A percentile compares a stretch with the other conserved stretches of the same genome.
Evolutionary conservation across 2,113 vertebrate genomes (phyloP).

Genomic region (Pithys albifrons): DNA sequence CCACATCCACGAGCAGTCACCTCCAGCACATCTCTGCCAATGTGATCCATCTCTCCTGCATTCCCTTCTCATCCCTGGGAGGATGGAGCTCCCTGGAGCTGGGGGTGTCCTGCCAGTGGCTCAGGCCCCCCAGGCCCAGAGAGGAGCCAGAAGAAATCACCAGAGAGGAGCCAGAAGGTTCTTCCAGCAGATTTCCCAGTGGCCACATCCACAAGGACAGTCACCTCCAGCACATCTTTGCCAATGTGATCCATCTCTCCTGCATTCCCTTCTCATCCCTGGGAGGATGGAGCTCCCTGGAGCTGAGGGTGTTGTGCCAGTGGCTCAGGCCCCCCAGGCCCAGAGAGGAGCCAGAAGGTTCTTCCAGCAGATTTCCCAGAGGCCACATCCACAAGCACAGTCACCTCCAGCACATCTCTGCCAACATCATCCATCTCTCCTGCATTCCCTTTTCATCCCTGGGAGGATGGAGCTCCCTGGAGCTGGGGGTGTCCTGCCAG

Average conservation of each 20-base stretch:
- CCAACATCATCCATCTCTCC: rapidly evolving
- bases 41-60: rapidly evolving
- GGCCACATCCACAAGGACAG: rapidly evolving
- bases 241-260: rapidly evolving
- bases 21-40: not conserved
- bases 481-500: not conserved
- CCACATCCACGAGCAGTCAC: not conserved
- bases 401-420: not conserved
- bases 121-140: not conserved
- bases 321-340: not conserved
- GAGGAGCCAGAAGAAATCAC: too few relatives aligned
- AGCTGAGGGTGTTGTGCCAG: not conserved
- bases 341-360: too few relatives aligned
- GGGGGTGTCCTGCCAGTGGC: rapidly evolving
- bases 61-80: not conserved
- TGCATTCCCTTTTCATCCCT: not conserved
- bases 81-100: not conserved
- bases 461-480: not conserved
- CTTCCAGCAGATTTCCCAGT: too few relatives aligned
- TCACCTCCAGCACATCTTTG: not conserved
- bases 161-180: too few relatives aligned
- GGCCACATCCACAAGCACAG: rapidly evolving
- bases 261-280: not conserved
- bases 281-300: not conserved
- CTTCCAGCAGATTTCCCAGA: too few relatives aligned